phyloP scores from a whole-genome alignment of 2,797 vertebrate genomes.

The Pagetopsis macropterus region DNA sequence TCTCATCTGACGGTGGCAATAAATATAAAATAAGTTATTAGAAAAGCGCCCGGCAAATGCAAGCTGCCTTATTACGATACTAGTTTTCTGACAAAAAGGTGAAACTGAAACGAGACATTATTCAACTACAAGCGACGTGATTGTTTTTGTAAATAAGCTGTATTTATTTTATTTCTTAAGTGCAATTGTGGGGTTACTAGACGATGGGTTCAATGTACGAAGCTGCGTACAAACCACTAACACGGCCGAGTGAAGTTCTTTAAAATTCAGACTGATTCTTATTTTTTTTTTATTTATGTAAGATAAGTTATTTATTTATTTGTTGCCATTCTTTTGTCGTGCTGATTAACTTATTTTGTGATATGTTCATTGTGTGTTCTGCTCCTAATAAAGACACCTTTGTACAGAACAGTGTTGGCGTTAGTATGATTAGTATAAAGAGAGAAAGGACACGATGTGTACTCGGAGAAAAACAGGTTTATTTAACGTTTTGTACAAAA shows the following conservation, averaged over 20 bases:
- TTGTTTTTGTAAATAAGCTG: slow-evolving; percentile 45
- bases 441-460: background rate
- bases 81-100: background rate
- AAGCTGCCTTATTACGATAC: background rate
- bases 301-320: slow-evolving; percentile 88
- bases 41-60: slow-evolving; percentile 6
- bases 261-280: background rate
- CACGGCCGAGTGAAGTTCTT: slow-evolving; percentile 32
- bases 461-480: slow-evolving; percentile 32
- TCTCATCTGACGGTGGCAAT: background rate
- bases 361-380: slow-evolving; percentile 39
- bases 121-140: slow-evolving; percentile 44
- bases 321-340: slow-evolving; percentile 50
- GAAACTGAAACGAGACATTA: slow-evolving; percentile 1
- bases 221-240: slow-evolving; percentile 30
- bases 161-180: slow-evolving; percentile 58
- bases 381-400: slow-evolving; percentile 63
- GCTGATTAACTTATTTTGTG: slow-evolving; percentile 80
- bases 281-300: slow-evolving; percentile 72
- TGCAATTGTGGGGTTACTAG: slow-evolving; percentile 5
- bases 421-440: background rate
- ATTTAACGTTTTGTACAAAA: slow-evolving; percentile 46
- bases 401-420: slow-evolving; percentile 14
- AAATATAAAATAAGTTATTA: background rate
- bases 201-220: slow-evolving; percentile 2